Conservation (phyloP, 2,113 vertebrate species). For the Chaetodon auriga region DNA sequence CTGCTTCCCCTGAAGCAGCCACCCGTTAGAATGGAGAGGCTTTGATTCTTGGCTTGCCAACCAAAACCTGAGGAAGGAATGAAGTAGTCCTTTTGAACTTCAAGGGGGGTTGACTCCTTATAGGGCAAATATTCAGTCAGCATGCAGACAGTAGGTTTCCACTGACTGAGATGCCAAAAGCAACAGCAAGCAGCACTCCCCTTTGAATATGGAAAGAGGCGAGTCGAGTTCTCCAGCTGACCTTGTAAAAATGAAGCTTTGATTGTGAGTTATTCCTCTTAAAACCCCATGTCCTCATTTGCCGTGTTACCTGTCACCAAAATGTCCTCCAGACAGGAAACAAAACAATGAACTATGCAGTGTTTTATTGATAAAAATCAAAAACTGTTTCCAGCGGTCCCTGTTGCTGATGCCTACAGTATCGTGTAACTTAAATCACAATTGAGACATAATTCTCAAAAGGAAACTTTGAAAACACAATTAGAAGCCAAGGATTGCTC, state of each 20-base stretch:
- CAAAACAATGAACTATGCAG: background rate
- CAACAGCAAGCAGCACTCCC: constrained; percentile 60
- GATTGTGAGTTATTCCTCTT: constrained; percentile 45
- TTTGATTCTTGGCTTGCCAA: constrained; percentile 59
- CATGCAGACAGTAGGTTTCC: constrained; percentile 71
- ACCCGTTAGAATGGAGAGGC: constrained; percentile 19
- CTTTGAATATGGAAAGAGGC: constrained; percentile 47
- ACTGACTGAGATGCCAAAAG: constrained; percentile 66
- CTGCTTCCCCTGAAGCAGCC: constrained; percentile 1
- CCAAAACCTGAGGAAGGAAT: constrained; percentile 65
- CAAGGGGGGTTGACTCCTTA: constrained; percentile 52
- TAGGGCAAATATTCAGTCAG: constrained; percentile 71
- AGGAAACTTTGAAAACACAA: background rate
- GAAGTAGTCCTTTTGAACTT: constrained; percentile 69
- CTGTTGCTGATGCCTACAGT: background rate
- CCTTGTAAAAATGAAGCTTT: constrained; percentile 46
- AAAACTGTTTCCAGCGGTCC: background rate
- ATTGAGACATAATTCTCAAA: background rate
- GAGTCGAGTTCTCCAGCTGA: constrained; percentile 55
- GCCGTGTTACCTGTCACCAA: constrained; percentile 38
- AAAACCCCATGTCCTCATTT: constrained; percentile 48
- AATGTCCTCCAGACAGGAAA: constrained; percentile 32
- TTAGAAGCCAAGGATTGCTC: background rate
- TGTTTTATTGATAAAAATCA: constrained; percentile 12
- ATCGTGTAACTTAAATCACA: background rate